phyloP scores from a whole-genome alignment of 2,888 invertebrate species.

The Encarsia formosa region DNA sequence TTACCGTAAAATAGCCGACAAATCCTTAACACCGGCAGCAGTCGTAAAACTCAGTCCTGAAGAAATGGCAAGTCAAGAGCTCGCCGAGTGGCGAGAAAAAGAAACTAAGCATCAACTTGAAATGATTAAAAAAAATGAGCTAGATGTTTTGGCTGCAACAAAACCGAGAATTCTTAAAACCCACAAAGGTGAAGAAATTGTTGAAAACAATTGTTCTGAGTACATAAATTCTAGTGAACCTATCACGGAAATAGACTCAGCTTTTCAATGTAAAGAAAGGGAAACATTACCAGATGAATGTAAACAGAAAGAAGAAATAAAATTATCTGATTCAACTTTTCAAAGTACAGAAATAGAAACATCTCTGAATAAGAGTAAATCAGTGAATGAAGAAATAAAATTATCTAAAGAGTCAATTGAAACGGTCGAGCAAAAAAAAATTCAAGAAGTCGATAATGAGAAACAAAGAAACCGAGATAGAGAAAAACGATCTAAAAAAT shows the following conservation, averaged over 20 bases:
- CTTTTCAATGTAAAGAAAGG: conserved; percentile 54
- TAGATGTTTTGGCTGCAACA: conserved; percentile 74
- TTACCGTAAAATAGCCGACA: conserved; percentile 77
- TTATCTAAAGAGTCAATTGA: no score
- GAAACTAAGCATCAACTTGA: conserved; percentile 87
- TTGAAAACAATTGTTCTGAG: conserved; percentile 51
- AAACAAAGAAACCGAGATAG: conserved; percentile 31
- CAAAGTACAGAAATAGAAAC: no score
- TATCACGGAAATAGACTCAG: conserved; percentile 65
- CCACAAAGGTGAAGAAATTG: conserved; percentile 82
- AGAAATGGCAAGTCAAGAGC: conserved; percentile 88
- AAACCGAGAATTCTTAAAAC: conserved; percentile 86
- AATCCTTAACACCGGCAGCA: conserved; percentile 73
- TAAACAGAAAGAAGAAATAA: conserved; percentile 30
- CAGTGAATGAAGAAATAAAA: no score
- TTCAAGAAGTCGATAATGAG: conserved; percentile 36
- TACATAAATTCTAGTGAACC: conserved; percentile 58
- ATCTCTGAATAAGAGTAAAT: no score
- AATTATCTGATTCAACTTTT: conserved; percentile 43
- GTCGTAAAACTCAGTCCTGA: conserved; percentile 83
- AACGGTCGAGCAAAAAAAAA: conserved; percentile 30
- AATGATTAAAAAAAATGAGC: conserved; percentile 84
- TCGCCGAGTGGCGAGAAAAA: conserved; percentile 90
- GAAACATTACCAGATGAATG: conserved; percentile 37
- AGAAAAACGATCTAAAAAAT: conserved; percentile 30